phyloP scores from a whole-genome alignment of 2,888 invertebrate species.

The Alloplasta piceator region DNA sequence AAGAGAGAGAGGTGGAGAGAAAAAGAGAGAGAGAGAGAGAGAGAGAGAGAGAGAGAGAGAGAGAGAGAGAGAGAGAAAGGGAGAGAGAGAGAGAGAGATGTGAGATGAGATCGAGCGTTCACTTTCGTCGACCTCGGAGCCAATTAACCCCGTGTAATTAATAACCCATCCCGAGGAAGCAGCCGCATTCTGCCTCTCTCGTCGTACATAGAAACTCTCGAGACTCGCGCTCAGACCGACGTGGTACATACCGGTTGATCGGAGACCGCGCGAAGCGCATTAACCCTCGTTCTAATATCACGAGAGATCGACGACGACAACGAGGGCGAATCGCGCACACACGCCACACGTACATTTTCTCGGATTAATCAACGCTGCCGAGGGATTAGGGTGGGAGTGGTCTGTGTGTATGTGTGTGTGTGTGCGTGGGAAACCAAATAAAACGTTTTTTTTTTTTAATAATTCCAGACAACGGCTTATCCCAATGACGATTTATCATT shows the following conservation, averaged over 20 bases:
- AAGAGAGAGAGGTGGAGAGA: background rate
- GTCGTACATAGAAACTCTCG: conserved; percentile 44
- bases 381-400: background rate
- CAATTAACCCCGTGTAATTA: conserved; percentile 75
- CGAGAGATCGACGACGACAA: conserved; percentile 35
- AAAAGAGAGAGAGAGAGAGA: conserved; percentile 21
- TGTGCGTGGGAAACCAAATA: conserved; percentile 1
- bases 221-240: conserved; percentile 23
- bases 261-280: conserved; percentile 42
- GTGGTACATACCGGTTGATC: conserved; percentile 51
- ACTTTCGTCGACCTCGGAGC: conserved; percentile 68
- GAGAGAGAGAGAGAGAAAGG: conserved; percentile 2
- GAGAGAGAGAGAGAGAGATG: conserved; percentile 18
- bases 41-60: background rate
- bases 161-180: conserved; percentile 69
- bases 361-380: conserved; percentile 23
- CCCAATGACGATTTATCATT: background rate
- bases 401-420: too few species aligned
- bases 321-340: background rate
- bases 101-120: conserved; percentile 42
- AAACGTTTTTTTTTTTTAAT: background rate
- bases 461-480: background rate
- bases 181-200: conserved; percentile 40
- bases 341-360: background rate
- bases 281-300: conserved; percentile 55